Evolutionary conservation across 2,797 vertebrate genomes (phyloP).

Genomic region (Chelmon rostratus): DNA sequence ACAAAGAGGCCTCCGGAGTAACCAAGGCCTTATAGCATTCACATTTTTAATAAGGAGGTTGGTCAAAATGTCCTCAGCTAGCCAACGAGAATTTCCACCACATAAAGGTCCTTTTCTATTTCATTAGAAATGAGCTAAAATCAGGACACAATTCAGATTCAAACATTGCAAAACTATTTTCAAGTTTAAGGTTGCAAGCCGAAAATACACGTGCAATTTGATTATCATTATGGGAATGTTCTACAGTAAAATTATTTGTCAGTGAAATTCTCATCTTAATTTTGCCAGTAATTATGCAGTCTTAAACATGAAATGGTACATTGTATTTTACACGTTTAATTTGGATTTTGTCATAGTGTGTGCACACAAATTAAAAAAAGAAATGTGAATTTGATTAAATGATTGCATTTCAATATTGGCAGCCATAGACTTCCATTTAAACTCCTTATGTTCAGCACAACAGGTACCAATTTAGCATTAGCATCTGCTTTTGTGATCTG

Average conservation of each 20-base stretch:
- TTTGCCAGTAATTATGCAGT: not conserved
- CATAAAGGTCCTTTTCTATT: not conserved
- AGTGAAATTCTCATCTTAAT: not conserved
- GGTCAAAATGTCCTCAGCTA: too few species aligned
- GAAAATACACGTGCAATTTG: not conserved
- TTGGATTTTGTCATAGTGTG: not conserved
- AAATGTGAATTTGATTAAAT: not conserved
- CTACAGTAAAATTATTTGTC: not conserved
- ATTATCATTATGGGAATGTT: not conserved
- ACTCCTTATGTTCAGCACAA: not conserved
- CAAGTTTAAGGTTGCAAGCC: not conserved
- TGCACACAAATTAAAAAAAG: not conserved
- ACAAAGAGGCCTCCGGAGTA: too few species aligned
- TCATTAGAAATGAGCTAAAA: not conserved
- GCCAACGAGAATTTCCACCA: too few species aligned
- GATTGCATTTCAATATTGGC: not conserved
- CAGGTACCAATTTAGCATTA: not conserved
- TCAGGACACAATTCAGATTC: not conserved
- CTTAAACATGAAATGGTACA: not conserved
- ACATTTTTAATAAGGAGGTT: too few species aligned
- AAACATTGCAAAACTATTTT: not conserved
- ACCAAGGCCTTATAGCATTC: too few species aligned
- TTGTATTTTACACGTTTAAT: not conserved
- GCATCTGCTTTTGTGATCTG: conserved; percentile 9
- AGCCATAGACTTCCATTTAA: conserved; percentile 8